A percentile compares a stretch with the other conserved stretches of the same genome.
phyloP scores from a whole-genome alignment of 2,888 invertebrate species.

The Fragum sueziense region DNA sequence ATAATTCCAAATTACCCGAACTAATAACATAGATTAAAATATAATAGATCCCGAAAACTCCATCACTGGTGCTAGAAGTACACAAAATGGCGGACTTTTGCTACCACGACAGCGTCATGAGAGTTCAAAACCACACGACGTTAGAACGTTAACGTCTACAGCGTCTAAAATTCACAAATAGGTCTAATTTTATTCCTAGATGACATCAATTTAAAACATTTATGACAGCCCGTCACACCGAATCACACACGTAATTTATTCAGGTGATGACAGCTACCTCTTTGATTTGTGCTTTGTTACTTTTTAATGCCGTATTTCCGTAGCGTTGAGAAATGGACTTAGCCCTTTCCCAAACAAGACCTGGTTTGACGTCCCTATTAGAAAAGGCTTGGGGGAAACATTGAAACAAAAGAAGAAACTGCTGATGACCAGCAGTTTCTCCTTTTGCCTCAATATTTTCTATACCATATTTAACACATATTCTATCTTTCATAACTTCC shows the following conservation, averaged over 20 bases:
- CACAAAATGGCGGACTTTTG: not conserved
- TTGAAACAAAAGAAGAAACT: too few relatives aligned
- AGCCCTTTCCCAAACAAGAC: too few relatives aligned
- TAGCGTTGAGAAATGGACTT: not conserved
- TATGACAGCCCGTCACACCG: not conserved
- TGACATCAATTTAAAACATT: not conserved
- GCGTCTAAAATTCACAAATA: not conserved
- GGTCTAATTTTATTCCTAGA: not conserved
- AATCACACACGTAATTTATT: not conserved
- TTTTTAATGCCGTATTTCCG: not conserved
- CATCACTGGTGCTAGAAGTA: not conserved
- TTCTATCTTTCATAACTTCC: too few relatives aligned
- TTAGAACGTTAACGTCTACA: not conserved
- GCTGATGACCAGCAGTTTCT: too few relatives aligned
- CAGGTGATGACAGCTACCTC: not conserved
- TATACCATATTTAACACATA: too few relatives aligned
- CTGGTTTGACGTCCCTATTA: too few relatives aligned
- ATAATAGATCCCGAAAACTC: not conserved
- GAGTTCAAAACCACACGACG: not conserved
- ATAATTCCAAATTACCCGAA: not conserved
- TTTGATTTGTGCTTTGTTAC: not conserved
- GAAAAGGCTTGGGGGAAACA: too few relatives aligned
- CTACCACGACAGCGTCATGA: not conserved
- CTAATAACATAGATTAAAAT: not conserved
- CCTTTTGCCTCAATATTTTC: too few relatives aligned